phyloP scores from a whole-genome alignment of 2,888 invertebrate genomes.

The Lepidocyrtinus sp. region DNA sequence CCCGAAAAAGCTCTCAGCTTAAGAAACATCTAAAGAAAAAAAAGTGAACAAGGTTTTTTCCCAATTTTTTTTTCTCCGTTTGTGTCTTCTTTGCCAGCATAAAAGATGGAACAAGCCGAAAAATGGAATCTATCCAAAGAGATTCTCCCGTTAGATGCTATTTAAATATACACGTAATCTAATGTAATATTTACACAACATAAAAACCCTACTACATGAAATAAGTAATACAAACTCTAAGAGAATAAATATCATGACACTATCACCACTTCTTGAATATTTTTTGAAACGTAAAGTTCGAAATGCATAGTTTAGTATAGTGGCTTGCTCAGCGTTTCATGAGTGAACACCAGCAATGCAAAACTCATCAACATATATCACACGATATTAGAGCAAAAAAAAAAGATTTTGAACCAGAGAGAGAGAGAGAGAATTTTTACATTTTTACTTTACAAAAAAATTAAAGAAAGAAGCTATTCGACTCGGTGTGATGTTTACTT shows the following conservation, averaged over 20 bases:
- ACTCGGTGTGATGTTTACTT: background rate
- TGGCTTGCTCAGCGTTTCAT: background rate
- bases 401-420: background rate
- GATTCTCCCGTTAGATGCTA: background rate
- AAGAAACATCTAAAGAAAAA: background rate
- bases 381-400: constrained; percentile 36
- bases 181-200: background rate
- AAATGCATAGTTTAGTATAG: background rate
- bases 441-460: background rate
- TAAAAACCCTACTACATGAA: background rate
- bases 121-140: constrained; percentile 58
- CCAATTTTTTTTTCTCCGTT: too few species aligned
- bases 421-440: background rate
- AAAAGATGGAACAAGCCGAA: constrained; percentile 39
- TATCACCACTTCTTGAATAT: background rate
- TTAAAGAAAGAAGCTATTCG: background rate
- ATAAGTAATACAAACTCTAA: background rate
- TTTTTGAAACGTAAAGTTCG: background rate
- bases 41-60: constrained; percentile 53
- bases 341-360: constrained; percentile 33
- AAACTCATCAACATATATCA: constrained; percentile 55
- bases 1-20: constrained; percentile 31
- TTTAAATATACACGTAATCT: background rate
- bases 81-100: constrained; percentile 47
- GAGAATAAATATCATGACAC: background rate